Evolutionary conservation across 92 coral and sea anemone species (phyloP), one percentile per base, ranked within the genome.

Genomic region (Zoanthus sansibaricus): DNA sequence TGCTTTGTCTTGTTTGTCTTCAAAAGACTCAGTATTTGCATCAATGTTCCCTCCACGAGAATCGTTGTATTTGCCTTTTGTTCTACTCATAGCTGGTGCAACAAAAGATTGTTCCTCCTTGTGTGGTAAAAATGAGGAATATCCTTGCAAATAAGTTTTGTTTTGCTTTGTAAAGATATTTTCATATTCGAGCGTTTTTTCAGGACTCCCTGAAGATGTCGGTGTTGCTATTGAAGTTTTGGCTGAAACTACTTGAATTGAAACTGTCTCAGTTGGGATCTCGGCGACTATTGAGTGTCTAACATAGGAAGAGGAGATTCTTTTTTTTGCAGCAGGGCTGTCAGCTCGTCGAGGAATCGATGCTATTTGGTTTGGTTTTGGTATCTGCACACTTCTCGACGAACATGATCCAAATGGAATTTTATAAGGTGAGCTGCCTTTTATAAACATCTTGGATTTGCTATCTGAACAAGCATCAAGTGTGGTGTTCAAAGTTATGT

Each of bases 291-390:
- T 31, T 10, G 82, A 52, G 25, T 51, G 17, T 12, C 6, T 32
- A 12, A 16, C 3, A 42, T 9, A 20, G 54, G 15, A 70, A 62
- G 70, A 6, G 21, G 75, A 18, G 4, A 37, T 46, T 17, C 46
- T 67, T 59, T 66, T 14, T 31, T 67, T 66, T 64, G 44, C 61
- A 47, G 8, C 45, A 20, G 66, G 52, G 62, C 85, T 80, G 62
- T 80, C 85, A 47, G 46, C 47, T 67, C 85, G 74, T 66, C 18
- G 75, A 13, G 75, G 85, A 14, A 80, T 58, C 13, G 85, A 56
- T 66, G 75, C 75, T 7, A 44, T 74, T 4, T 17, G 44, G 12
- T 62, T 80, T 45, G 21, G 7, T 21, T 42, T 67, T 20, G 74
- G 15, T 69, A 64, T 80, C 75, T 16, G 42, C 45, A 10, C 16